These are phyloP conservation scores for Craniophora ligustri DNA, from an alignment of 2,888 invertebrate genomes.

Conservation along the genomic window DNA sequence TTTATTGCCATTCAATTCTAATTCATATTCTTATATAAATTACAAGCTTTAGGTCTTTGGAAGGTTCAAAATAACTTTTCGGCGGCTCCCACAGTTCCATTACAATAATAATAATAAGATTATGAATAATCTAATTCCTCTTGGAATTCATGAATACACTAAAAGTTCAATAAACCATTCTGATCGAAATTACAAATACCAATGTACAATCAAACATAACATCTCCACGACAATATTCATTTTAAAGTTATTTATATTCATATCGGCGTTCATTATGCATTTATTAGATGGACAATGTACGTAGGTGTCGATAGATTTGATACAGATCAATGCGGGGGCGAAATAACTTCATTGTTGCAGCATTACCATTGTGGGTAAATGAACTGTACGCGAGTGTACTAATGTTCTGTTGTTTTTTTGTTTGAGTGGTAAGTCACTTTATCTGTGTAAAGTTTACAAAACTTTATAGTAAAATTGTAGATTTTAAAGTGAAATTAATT, in stretches of 20 bases:
- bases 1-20: conserved; percentile 1
- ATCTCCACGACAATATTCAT: conserved; percentile 52
- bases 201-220: conserved; percentile 46
- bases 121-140: conserved; percentile 45
- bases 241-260: conserved; percentile 56
- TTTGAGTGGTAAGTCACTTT: too few species aligned
- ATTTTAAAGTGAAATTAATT: too few species aligned
- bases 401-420: conserved; percentile 32
- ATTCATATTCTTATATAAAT: conserved; percentile 32
- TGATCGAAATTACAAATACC: conserved; percentile 50
- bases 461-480: too few species aligned
- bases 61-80: conserved; percentile 18
- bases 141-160: conserved; percentile 45
- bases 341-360: conserved; percentile 68
- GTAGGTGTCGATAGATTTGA: conserved; percentile 80
- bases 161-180: conserved; percentile 40
- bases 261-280: conserved; percentile 62
- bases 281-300: conserved; percentile 58
- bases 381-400: conserved; percentile 57
- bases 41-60: conserved; percentile 27
- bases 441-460: too few species aligned
- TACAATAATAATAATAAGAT: conserved; percentile 33
- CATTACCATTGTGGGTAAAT: conserved; percentile 58
- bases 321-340: conserved; percentile 73
- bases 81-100: conserved; percentile 26